phyloP scores from a whole-genome alignment of 2,113 vertebrate genomes.

The Chiloscyllium plagiosum region DNA sequence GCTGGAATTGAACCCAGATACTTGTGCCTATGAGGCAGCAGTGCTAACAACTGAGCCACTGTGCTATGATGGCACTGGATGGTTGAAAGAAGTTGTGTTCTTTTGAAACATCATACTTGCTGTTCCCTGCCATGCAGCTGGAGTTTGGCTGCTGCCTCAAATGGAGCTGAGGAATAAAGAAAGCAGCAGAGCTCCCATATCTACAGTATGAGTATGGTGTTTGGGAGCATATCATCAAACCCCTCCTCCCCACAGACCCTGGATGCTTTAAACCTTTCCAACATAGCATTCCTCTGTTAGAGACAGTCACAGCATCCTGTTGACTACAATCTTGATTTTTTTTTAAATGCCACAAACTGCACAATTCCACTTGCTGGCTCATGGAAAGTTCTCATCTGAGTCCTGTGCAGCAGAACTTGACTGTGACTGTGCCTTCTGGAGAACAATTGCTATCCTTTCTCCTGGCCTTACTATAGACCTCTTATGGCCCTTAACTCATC shows the following conservation, averaged over 20 bases:
- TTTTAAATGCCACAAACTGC: not conserved
- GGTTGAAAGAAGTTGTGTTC: not conserved
- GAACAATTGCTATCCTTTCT: too few species aligned
- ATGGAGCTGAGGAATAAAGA: not conserved
- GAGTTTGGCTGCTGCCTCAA: not conserved
- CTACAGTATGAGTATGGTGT: not conserved
- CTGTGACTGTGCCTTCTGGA: too few species aligned
- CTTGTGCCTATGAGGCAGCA: too few species aligned
- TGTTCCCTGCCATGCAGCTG: not conserved
- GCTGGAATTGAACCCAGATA: too few species aligned
- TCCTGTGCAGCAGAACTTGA: too few species aligned
- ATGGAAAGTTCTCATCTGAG: too few species aligned
- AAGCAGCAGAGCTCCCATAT: not conserved
- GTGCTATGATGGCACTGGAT: not conserved
- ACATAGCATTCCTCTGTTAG: not conserved
- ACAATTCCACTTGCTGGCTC: not conserved
- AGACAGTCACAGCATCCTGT: not conserved
- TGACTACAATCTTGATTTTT: not conserved
- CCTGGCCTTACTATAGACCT: too few species aligned
- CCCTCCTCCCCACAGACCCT: too few species aligned
- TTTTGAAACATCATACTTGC: not conserved
- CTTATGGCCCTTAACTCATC: too few species aligned
- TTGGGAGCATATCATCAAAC: not conserved
- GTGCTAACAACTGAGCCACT: too few species aligned
- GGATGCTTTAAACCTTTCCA: not conserved